Evolutionary conservation across 2,113 vertebrate genomes (phyloP), one percentile per base, ranked within the genome.

Genomic region (Notechis scutatus): DNA sequence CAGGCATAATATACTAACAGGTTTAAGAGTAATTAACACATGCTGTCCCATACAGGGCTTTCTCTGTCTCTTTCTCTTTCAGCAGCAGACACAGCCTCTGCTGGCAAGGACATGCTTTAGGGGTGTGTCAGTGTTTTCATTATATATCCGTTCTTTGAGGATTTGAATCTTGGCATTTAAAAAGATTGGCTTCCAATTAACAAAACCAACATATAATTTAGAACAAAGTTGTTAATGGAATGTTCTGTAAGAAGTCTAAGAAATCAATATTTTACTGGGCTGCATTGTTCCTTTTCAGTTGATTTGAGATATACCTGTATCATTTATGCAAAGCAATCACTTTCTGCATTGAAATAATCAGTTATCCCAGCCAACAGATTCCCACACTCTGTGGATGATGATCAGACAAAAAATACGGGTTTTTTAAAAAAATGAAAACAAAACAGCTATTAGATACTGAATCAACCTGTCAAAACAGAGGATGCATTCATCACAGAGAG

Each of bases 11-110:
- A 97, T 91, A 89, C 95, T 96, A 96, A 96, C 95, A 95, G 96
- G 96, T 96, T 97, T 96, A 96, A 95, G 91, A 92, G 94, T 90
- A 95, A 97, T 97, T 97, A 97, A 96, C 95, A 96, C 93, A 95
- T 94, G 91, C 87, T 94, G 92, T 92, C 95, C 95, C 93, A 94
- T 90, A 93, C 59, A 92, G 57, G 64, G 24, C 92, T 92, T 34
- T 92, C 95, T 96, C 74, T 81, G n/a, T 81, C 74, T 87, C 93
- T 56, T 85, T 57, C n/a, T 42, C n/a, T 88, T 45, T 85, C 89
- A 96, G 59, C 91, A 85, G 61, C 47, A 92, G 61, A 87, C 64
- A 50, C 55, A 92, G 94, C 92, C 52, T 95, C 56, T 91, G 91
- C 91, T 87, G 94, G 88, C 42, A 69, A 57, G 87, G 54, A 0